Evolutionary conservation across 2,888 invertebrate genomes (phyloP).

Genomic region (Sinopyrophorus schimmeli): DNA sequence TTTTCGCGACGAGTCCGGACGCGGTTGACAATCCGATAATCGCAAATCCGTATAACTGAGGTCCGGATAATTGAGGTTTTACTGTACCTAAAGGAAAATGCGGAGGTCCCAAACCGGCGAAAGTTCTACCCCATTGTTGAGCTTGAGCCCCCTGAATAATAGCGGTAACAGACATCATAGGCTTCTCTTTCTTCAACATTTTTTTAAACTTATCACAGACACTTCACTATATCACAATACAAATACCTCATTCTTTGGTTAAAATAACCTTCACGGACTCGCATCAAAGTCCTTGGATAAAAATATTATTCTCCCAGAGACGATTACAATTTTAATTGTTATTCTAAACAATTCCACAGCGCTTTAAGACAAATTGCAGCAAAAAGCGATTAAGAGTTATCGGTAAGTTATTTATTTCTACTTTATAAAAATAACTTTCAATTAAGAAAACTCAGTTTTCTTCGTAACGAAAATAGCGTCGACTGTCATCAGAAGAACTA

Average conservation of each 20-base stretch:
- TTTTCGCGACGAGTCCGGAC: no score
- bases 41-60: no score
- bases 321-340: constrained; percentile 26
- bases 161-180: constrained; percentile 83
- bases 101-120: constrained; percentile 55
- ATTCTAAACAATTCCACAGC: constrained; percentile 21
- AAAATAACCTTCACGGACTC: constrained; percentile 29
- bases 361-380: constrained; percentile 14
- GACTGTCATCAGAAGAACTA: no score
- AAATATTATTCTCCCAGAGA: constrained; percentile 24
- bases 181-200: constrained; percentile 85
- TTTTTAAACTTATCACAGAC: constrained; percentile 45
- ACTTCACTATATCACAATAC: constrained; percentile 33
- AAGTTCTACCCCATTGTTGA: constrained; percentile 66
- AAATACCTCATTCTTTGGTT: constrained; percentile 31
- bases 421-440: no score
- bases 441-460: no score
- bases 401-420: no score
- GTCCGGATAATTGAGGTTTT: no score
- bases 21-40: no score
- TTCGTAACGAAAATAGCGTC: no score
- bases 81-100: constrained; percentile 48
- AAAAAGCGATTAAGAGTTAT: constrained; percentile 13
- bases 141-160: constrained; percentile 71
- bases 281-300: constrained; percentile 33